Evolutionary conservation across 1,140 invertebrate genomes (phyloP), one percentile per base, ranked within the genome.

Genomic region (Heliconius eleuchia): DNA sequence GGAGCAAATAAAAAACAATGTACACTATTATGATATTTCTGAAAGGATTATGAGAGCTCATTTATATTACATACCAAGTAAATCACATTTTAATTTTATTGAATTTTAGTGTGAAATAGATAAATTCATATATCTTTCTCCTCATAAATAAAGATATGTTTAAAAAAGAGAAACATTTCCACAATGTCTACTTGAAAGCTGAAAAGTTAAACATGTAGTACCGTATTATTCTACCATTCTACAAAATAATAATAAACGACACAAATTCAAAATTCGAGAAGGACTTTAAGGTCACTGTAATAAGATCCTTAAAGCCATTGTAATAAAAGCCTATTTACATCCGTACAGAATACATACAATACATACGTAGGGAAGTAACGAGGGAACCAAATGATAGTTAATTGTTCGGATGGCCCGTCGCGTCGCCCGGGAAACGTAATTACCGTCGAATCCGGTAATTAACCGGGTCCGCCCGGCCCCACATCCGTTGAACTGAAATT

Each of bases 371-470:
- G 42, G 8, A 19, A 52, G 71, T 73, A 79, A 77, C 74, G 77
- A 82, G 79, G 76, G 73, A 37, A 77, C 76, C 57, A 82, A 83
- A 83, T 80, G 66, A 78, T 81, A 78, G 73, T 80, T 82, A 84
- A 84, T 82, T 81, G 86, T 82, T 79, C 79, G 77, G 73, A 77
- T 84, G 79, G 75, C 82, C 80, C 57, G 81, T 76, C 37, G 37
- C 78, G 71, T 79, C 81, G 77, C 74, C 76, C 60, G 80, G 74
- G 78, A 66, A 79, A 85, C 81, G 52, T 81, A 81, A 88, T 86
- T 86, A 86, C 79, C 83, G 79, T 83, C 73, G 82, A 82, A 75
- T 80, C 79, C 74, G 70, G 83, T 85, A 86, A 85, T 85, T 87
- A 86, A 82, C 82, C 82, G 57, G 39, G 23, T 37, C 77, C 78